Base-by-base conservation (phyloP, 2,888 invertebrate species). In the Microctonus brassicae region DNA sequence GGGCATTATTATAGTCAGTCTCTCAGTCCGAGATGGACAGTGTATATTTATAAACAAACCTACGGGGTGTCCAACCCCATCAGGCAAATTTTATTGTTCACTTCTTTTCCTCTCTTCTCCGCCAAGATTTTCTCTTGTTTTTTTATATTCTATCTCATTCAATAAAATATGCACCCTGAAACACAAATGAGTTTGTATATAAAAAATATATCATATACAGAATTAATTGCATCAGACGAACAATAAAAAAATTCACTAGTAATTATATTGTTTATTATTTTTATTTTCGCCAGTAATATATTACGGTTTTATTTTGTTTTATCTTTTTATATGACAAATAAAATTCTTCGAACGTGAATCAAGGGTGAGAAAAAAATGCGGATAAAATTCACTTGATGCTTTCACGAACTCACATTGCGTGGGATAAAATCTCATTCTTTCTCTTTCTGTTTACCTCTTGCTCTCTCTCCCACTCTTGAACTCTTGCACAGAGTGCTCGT, bases 21-120 rank as follows among this genome's bases (percentile, higher is more conserved):
- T 62, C 26, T 62, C 36, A 36, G 20, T 29, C 47, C 42, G 61
- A 58, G 33, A 60, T 66, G 58, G 64, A 52, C 63, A 61, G 39
- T 47, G 20, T 42, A 67, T 78, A 76, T 78, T 77, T 78, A 78
- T 78, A 76, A 78, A 78, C 78, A 78, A 78, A 78, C 73, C 75
- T 71, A 69, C 72, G 70, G 76, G 74, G 72, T 67, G 69, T 52
- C 70, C 61, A 65, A 68, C 62, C 72, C 70, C 70, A 69, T 73
- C 72, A 63, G 70, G 72, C 70, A 70, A n/a, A n/a, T 74, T 66
- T 71, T 71, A 76, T 76, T 74, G 72, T 73, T 22, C 10, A 52
- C 34, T 62, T 72, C 72, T 70, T 13, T 11, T n/a, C 34, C 34
- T 34, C 11, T 33, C 22, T 22, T 34, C 34, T 33, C 20, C 13